These are phyloP conservation scores for Eupithecia subfuscata DNA, from an alignment of 2,888 invertebrate genomes.

Conservation along the genomic window DNA sequence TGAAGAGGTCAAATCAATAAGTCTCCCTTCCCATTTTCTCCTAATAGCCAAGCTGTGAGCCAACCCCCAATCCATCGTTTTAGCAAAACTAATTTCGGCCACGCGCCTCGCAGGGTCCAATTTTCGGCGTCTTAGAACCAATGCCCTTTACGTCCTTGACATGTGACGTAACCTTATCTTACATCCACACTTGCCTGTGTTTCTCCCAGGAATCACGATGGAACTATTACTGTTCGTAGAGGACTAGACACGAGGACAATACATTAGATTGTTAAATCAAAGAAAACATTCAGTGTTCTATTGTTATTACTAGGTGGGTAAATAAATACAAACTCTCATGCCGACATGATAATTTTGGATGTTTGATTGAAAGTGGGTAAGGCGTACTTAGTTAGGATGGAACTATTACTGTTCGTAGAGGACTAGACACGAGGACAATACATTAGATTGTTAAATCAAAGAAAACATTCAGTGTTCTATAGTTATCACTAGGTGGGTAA, in stretches of 20 bases:
- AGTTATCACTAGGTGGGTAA: background rate
- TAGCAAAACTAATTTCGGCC: background rate
- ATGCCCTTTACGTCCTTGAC: background rate
- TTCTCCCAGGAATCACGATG: background rate
- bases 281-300: background rate
- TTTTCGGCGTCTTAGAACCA: constrained; percentile 1
- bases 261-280: background rate
- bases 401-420: no score
- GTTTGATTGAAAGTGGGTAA: background rate
- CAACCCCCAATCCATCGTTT: background rate
- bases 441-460: background rate
- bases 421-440: background rate
- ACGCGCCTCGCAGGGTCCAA: background rate
- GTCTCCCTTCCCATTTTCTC: background rate
- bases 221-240: background rate
- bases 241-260: background rate
- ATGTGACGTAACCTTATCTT: background rate
- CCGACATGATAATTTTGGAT: background rate
- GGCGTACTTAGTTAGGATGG: background rate
- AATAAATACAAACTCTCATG: background rate
- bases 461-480: background rate
- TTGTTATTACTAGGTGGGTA: background rate
- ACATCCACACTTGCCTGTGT: background rate
- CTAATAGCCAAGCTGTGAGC: background rate
- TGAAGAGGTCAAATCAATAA: background rate